Conservation (phyloP, 2,797 vertebrate genomes). For the Rhinoraja longicauda region DNA sequence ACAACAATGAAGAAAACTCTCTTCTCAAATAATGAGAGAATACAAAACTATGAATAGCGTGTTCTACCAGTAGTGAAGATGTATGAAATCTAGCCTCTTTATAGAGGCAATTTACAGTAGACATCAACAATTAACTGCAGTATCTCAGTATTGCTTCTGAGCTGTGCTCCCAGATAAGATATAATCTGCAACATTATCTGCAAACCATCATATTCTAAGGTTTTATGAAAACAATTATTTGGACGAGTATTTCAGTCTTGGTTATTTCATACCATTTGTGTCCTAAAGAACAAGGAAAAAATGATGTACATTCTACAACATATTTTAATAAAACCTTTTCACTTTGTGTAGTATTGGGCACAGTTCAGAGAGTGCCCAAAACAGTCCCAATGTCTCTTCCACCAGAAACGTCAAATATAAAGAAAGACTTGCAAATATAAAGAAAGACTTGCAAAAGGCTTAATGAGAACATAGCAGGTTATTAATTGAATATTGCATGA, state of each 20-base stretch:
- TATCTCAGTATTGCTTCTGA: background rate
- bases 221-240: background rate
- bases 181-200: background rate
- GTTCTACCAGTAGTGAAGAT: background rate
- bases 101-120: constrained; percentile 1
- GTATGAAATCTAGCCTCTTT: background rate
- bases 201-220: background rate
- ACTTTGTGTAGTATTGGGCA: background rate
- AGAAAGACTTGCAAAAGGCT: background rate
- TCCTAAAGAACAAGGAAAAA: too few species aligned
- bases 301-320: background rate
- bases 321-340: background rate
- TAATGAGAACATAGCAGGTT: background rate
- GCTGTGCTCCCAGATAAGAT: background rate
- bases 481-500: background rate
- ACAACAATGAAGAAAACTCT: background rate
- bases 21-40: background rate
- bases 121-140: background rate
- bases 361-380: background rate
- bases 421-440: background rate
- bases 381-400: background rate
- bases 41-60: background rate
- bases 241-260: background rate
- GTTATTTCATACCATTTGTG: background rate
- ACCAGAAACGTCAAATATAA: background rate